These are phyloP conservation scores for Micronycteris hirsuta DNA, from an alignment of 2,113 vertebrate species.

Conservation along the genomic window DNA sequence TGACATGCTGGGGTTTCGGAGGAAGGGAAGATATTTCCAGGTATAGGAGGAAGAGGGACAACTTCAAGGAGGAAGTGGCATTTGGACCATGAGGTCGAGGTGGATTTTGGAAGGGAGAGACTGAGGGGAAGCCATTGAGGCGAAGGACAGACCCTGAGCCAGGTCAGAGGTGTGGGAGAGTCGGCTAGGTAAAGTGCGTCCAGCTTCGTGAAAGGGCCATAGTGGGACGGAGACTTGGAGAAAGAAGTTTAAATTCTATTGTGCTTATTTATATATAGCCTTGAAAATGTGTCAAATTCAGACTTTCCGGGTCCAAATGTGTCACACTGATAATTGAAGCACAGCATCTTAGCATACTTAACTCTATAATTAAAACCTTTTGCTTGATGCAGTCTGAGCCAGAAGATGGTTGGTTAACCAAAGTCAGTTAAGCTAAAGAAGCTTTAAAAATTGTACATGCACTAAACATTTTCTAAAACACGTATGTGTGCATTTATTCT, in stretches of 20 bases:
- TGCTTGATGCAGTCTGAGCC: neutral
- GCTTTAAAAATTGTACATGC: neutral
- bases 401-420: neutral
- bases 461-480: neutral
- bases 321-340: neutral
- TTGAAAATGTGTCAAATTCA: constrained; percentile 14
- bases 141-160: neutral
- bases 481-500: neutral
- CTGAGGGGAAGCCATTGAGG: neutral
- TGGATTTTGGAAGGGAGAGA: neutral
- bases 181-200: neutral
- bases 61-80: neutral
- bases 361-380: neutral
- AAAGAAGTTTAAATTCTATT: neutral
- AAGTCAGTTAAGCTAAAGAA: neutral
- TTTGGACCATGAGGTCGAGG: neutral
- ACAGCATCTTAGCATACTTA: neutral
- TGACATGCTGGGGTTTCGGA: neutral
- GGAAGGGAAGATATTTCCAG: neutral
- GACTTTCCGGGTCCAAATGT: neutral
- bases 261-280: neutral
- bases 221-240: neutral
- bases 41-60: neutral
- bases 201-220: neutral
- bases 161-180: neutral